phyloP scores from a whole-genome alignment of 2,113 vertebrate genomes.

The Hepsetus odoe region DNA sequence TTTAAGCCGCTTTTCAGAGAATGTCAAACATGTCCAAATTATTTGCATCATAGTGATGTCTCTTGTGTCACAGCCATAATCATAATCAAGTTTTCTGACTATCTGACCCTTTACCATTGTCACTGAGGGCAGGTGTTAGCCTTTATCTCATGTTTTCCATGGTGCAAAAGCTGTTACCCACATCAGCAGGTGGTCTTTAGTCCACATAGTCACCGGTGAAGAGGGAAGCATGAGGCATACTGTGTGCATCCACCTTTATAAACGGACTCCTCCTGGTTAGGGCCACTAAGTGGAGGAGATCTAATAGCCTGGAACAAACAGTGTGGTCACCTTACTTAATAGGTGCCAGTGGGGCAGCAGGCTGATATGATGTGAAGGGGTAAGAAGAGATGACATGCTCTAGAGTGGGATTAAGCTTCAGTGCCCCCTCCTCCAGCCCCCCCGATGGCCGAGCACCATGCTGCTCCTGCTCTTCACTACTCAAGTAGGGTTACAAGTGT shows the following conservation, averaged over 20 bases:
- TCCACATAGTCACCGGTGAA: constrained; percentile 62
- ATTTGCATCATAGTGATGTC: neutral
- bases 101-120: constrained; percentile 36
- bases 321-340: constrained; percentile 71
- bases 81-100: constrained; percentile 21
- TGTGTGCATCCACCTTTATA: constrained; percentile 76
- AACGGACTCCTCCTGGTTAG: constrained; percentile 73
- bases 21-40: too few relatives aligned
- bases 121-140: constrained; percentile 27
- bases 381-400: constrained; percentile 55
- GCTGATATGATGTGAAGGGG: constrained; percentile 68
- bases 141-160: constrained; percentile 67
- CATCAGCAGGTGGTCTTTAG: constrained; percentile 74
- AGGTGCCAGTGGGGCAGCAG: constrained; percentile 73
- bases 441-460: constrained; percentile 68
- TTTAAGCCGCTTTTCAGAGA: too few relatives aligned
- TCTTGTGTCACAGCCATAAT: neutral
- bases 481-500: constrained; percentile 72
- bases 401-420: constrained; percentile 69
- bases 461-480: constrained; percentile 59
- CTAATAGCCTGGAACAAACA: constrained; percentile 76
- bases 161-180: constrained; percentile 76
- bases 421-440: constrained; percentile 47
- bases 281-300: constrained; percentile 60
- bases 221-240: constrained; percentile 60